Conservation (phyloP, 2,113 vertebrate genomes). For the Xenus cinereus region DNA sequence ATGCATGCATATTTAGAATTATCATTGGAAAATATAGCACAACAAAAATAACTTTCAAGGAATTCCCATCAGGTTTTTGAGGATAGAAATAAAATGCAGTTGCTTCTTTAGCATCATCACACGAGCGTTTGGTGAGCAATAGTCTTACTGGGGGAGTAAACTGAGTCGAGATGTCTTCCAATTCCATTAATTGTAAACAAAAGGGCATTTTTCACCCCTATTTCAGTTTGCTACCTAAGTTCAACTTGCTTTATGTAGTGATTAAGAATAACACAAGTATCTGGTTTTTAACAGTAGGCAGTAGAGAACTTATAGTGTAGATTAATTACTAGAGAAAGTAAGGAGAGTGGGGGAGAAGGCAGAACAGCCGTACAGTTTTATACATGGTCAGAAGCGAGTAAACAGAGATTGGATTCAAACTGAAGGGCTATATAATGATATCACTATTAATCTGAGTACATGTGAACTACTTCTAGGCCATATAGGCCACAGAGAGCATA, state of each 20-base stretch:
- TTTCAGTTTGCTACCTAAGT: not conserved
- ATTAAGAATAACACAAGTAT: not conserved
- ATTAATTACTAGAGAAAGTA: not conserved
- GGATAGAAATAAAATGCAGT: not conserved
- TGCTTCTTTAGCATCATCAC: not conserved
- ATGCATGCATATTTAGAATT: not conserved
- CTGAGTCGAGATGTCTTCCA: not conserved
- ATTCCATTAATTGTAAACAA: not conserved
- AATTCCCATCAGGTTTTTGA: not conserved
- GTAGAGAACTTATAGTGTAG: not conserved
- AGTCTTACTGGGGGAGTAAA: not conserved
- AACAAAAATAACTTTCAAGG: not conserved
- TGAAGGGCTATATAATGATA: not conserved
- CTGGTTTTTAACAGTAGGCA: not conserved
- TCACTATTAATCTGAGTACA: not conserved
- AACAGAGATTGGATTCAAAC: not conserved
- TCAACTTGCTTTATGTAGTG: not conserved
- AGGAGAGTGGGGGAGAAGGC: not conserved
- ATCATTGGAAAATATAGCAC: not conserved
- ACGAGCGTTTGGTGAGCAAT: fast-evolving
- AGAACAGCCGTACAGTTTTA: not conserved
- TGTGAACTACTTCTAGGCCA: not conserved
- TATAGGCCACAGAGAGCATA: not conserved
- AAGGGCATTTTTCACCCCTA: not conserved
- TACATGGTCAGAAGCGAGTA: not conserved